A percentile compares a stretch with the other conserved stretches of the same genome.
phyloP scores from a whole-genome alignment of 1,140 invertebrate species.

The Drosophila bifasciata region DNA sequence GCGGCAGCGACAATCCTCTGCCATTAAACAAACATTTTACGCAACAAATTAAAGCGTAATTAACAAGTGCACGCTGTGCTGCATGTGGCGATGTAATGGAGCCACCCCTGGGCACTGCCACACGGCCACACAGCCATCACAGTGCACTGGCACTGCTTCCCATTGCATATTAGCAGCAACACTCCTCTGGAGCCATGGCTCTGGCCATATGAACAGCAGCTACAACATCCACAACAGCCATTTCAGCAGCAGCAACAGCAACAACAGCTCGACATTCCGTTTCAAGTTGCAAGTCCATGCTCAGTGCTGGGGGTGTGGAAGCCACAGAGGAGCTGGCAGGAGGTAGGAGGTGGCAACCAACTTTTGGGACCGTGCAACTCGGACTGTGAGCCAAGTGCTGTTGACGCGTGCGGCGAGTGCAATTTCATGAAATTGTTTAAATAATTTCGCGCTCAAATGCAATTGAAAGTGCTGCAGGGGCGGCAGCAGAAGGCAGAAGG shows the following conservation, averaged over 20 bases:
- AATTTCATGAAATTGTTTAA: constrained; percentile 81
- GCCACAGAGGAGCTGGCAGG: background rate
- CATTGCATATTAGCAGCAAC: constrained; percentile 63
- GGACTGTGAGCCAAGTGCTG: constrained; percentile 70
- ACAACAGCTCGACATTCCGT: constrained; percentile 54
- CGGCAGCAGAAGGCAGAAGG: background rate
- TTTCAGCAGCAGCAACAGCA: constrained; percentile 10
- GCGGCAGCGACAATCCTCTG: constrained; percentile 57
- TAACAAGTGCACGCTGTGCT: constrained; percentile 77
- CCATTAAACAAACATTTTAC: constrained; percentile 82
- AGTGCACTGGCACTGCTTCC: background rate
- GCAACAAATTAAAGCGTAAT: constrained; percentile 82
- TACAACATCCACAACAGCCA: constrained; percentile 4
- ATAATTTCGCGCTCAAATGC: constrained; percentile 82
- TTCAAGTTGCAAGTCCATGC: constrained; percentile 62
- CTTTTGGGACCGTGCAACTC: constrained; percentile 59
- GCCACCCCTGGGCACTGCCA: constrained; percentile 13
- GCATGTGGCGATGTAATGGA: constrained; percentile 51
- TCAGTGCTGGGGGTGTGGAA: constrained; percentile 15
- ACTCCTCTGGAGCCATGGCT: constrained; percentile 6
- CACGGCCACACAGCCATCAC: no score
- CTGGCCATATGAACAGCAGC: constrained; percentile 27
- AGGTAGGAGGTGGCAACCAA: constrained; percentile 21
- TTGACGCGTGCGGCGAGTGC: constrained; percentile 78
- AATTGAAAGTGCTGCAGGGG: constrained; percentile 60